Evolutionary conservation across 2,888 invertebrate genomes (phyloP), one percentile per base, ranked within the genome.

Genomic region (Unio pictorum): DNA sequence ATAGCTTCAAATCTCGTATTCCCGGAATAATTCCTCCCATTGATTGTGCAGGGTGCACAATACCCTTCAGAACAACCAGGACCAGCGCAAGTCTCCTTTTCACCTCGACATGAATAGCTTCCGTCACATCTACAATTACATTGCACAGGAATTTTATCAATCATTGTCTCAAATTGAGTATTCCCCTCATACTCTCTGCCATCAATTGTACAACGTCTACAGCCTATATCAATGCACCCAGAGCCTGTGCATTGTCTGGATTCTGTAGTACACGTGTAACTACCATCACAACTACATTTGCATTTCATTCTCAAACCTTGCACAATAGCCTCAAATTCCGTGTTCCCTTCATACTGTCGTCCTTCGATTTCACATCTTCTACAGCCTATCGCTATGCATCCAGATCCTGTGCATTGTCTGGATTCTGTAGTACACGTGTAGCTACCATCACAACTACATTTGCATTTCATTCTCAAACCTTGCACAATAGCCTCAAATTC

Each of bases 1-100:
- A 73, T 45, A 5, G 73, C 67, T 54, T 68, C 62, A 61, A 75
- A 75, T 18, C 56, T 60, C 4, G 64, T 64, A 18, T 69, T 61
- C 2, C 73, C 73, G 34, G 61, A 55, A 57, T 76, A 73, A 30
- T 30, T 55, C 11, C 56, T 55, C 11, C 61, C 66, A 18, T 72
- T 45, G n/a, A 77, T 69, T 15, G 58, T 58, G 57, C 77, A 77
- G 55, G 66, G 64, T n/a, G 58, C 45, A 57, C 77, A 77, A 15
- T 64, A 68, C 18, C 60, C 45, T 20, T 20, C 67, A 1, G 58
- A 26, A 55, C 72, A 72, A 18, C 64, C 69, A 0, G 68, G 55
- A 5, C 72, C 72, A 63, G 61, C 30, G 56, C 72, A 72, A 28
- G 55, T 54, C 15, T 45, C 30, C 54, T 66, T 68, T 4, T 63